Evolutionary conservation across 53 echinoderm and acorn worm species (phyloP).

Genomic region (Pentamera pediparva): DNA sequence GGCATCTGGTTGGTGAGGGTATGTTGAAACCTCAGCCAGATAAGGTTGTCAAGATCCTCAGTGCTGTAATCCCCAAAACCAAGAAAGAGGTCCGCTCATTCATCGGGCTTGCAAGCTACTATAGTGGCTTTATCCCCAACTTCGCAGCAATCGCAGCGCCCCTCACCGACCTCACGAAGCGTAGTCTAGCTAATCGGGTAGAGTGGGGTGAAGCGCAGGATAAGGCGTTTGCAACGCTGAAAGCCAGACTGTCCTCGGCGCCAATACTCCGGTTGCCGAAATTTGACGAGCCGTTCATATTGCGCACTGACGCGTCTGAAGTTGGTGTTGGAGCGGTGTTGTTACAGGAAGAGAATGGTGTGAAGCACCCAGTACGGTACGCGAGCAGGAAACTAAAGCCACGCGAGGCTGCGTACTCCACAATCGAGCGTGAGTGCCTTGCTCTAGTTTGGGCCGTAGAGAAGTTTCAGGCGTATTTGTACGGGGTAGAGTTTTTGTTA

Average conservation of each 20-base stretch:
- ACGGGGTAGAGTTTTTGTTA: constrained; percentile 23
- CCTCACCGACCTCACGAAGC: constrained; percentile 27
- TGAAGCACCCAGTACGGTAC: constrained; percentile 38
- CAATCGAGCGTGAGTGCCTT: constrained; percentile 40
- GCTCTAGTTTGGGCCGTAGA: constrained; percentile 48
- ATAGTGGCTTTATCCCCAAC: constrained; percentile 31
- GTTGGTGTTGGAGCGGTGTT: constrained; percentile 24
- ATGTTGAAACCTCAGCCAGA: constrained; percentile 25
- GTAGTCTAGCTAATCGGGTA: neutral
- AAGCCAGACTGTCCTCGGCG: neutral
- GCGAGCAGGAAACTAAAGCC: constrained; percentile 43
- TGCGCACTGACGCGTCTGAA: constrained; percentile 24
- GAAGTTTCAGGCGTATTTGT: constrained; percentile 28
- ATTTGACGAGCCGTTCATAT: neutral
- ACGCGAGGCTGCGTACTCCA: constrained; percentile 35
- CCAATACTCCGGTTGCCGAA: constrained; percentile 26
- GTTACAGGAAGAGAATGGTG: constrained; percentile 19
- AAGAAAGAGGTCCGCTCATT: constrained; percentile 34
- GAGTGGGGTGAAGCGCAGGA: constrained; percentile 21
- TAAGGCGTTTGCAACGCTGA: neutral
- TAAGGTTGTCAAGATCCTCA: neutral
- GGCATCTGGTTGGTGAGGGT: constrained; percentile 45
- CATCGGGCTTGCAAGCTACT: constrained; percentile 26
- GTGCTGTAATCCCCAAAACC: neutral
- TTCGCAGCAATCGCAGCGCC: constrained; percentile 29